Percentiles rank a stretch among this genome's conserved stretches.
These are phyloP conservation scores for Gymnosoma rotundatum DNA, from an alignment of 2,888 invertebrate genomes.

Conservation along the genomic window DNA sequence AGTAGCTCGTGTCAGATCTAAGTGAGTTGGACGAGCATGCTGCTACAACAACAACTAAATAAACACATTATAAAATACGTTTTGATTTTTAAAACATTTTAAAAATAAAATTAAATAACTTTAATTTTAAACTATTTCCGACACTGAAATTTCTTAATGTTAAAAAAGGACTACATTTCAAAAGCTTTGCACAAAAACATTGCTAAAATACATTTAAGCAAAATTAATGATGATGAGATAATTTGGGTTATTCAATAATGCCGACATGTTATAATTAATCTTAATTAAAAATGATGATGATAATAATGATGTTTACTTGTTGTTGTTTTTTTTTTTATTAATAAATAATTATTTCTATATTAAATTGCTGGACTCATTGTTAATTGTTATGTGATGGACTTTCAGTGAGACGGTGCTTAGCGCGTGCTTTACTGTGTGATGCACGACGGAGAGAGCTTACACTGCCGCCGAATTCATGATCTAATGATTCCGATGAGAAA, in stretches of 20 bases:
- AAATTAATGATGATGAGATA: constrained; percentile 4
- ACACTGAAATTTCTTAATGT: too few relatives aligned
- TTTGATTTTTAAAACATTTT: too few relatives aligned
- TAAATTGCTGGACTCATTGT: constrained; percentile 65
- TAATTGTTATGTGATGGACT: constrained; percentile 81
- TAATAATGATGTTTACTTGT: constrained; percentile 22
- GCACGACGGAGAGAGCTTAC: constrained; percentile 82
- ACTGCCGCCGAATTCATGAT: constrained; percentile 82
- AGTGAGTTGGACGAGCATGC: too few relatives aligned
- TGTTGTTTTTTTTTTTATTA: constrained; percentile 19
- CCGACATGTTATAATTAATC: background rate
- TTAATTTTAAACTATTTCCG: too few relatives aligned
- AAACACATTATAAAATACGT: too few relatives aligned
- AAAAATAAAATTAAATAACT: too few relatives aligned
- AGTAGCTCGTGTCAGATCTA: too few relatives aligned
- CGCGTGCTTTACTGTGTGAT: constrained; percentile 82
- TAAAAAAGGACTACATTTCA: background rate
- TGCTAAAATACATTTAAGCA: constrained; percentile 36
- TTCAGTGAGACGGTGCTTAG: constrained; percentile 82
- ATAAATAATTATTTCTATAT: constrained; percentile 53
- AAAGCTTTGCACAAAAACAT: background rate
- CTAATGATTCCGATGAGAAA: constrained; percentile 83
- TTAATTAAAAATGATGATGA: constrained; percentile 1
- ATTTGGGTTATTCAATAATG: background rate
- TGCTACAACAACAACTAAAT: too few relatives aligned